Evolutionary conservation across 2,888 invertebrate genomes (phyloP), one percentile per base, ranked within the genome.

Genomic region (Pediacus dermestoides): DNA sequence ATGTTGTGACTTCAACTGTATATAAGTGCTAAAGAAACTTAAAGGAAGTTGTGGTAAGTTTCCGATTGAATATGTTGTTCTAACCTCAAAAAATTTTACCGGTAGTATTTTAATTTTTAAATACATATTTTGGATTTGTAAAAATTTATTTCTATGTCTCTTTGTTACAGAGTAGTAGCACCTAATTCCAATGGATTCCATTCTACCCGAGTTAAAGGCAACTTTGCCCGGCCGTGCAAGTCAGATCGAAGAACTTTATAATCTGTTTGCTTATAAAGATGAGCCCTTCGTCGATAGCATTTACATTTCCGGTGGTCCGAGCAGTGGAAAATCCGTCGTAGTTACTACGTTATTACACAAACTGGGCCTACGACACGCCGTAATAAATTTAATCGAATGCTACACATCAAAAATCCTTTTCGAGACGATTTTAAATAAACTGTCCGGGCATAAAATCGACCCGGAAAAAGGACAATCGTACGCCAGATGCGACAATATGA

Each of bases 311-410:
- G 92, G 92, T n/a, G 84, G 84, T 63, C 80, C 87, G 50, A 83
- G 86, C 6, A 86, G 86, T 12, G 92, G 91, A 15, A 93, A 93
- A 74, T 80, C 83, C n/a, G 66, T 81, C 10, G 75, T 89, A 39
- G 64, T 85, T 2, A 74, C 73, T 34, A 70, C 75, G 6, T 67
- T 87, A 7, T 65, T 92, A 2, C 60, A 72, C 22, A 66, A 72
- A 55, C 68, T 80, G 25, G 62, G 74, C 33, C 78, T 81, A 45
- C 78, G 75, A 64, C 71, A 77, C 54, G 79, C 82, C 16, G 61
- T 78, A 22, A 71, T 92, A 15, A 87, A 90, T 70, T 85, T 90
- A 61, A 77, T 89, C 4, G 91, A 92, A 68, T 88, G 86, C 63
- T 87, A 87, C 64, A 78, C 81, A 4, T 72, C 78, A 4, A 82